These are phyloP conservation scores for Anser cygnoides DNA, from an alignment of 2,113 vertebrate species.

Conservation along the genomic window DNA sequence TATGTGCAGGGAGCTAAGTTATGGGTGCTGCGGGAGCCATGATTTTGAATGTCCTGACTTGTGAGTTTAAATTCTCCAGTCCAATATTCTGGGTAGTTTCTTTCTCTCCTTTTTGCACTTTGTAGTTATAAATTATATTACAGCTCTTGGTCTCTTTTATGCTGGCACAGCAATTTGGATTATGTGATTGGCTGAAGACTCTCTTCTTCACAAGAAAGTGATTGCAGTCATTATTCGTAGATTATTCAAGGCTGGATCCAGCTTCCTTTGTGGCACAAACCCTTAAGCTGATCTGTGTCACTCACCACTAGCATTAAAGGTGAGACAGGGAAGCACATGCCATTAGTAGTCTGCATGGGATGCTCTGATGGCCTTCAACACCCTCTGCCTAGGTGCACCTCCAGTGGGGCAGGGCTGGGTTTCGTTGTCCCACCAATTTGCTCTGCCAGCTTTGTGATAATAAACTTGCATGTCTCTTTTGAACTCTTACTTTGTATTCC, in stretches of 20 bases:
- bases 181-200: background rate
- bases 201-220: background rate
- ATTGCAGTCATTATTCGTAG: background rate
- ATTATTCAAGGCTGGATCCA: background rate
- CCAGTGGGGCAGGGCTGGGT: background rate
- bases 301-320: background rate
- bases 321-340: background rate
- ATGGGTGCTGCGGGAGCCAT: background rate
- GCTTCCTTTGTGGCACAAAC: background rate
- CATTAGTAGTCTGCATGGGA: background rate
- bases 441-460: background rate
- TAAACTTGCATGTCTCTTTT: background rate
- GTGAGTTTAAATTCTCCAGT: slow-evolving; percentile 33
- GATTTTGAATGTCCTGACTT: slow-evolving; percentile 54
- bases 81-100: background rate
- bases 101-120: background rate
- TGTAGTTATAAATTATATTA: background rate
- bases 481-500: background rate
- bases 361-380: no score
- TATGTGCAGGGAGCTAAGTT: slow-evolving; percentile 39
- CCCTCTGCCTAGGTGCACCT: rapidly evolving
- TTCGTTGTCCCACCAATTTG: background rate
- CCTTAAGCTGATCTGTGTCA: background rate
- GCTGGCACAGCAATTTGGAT: background rate
- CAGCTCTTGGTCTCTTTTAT: background rate